A percentile compares a stretch with the other conserved stretches of the same genome.
These are phyloP conservation scores for Acanthosepion pharaonis DNA, from an alignment of 2,888 invertebrate genomes.

Conservation along the genomic window DNA sequence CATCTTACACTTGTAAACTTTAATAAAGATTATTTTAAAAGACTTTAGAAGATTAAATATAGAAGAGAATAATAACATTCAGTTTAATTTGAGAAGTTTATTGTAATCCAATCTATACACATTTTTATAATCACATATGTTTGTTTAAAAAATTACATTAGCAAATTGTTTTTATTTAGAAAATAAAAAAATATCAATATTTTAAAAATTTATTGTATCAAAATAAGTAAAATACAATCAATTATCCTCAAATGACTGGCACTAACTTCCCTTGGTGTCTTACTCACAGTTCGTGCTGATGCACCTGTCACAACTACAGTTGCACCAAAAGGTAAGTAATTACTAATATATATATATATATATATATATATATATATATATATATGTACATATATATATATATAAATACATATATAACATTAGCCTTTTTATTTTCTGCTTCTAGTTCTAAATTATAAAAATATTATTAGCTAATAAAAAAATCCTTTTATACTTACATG, in stretches of 20 bases:
- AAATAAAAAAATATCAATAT: neutral
- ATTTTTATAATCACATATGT: neutral
- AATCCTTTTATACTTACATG: neutral
- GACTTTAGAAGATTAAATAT: neutral
- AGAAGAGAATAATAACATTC: neutral
- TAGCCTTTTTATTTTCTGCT: neutral
- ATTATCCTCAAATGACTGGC: neutral
- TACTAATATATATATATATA: neutral
- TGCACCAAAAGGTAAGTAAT: slow-evolving; percentile 44
- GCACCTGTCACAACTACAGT: slow-evolving; percentile 37
- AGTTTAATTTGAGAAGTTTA: neutral
- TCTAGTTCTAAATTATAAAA: neutral
- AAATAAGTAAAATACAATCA: neutral
- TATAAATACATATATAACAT: neutral
- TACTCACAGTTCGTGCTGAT: slow-evolving; percentile 45
- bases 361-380: neutral
- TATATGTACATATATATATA: neutral
- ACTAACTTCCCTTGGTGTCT: slow-evolving; percentile 47
- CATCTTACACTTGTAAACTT: too few relatives aligned
- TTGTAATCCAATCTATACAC: neutral
- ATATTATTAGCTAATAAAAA: neutral
- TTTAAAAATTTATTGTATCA: neutral
- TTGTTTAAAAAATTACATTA: neutral
- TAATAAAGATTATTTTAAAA: neutral
- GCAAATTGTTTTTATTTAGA: neutral